Evolutionary conservation across 2,888 invertebrate species (phyloP).

Genomic region (Pachydiplax longipennis): DNA sequence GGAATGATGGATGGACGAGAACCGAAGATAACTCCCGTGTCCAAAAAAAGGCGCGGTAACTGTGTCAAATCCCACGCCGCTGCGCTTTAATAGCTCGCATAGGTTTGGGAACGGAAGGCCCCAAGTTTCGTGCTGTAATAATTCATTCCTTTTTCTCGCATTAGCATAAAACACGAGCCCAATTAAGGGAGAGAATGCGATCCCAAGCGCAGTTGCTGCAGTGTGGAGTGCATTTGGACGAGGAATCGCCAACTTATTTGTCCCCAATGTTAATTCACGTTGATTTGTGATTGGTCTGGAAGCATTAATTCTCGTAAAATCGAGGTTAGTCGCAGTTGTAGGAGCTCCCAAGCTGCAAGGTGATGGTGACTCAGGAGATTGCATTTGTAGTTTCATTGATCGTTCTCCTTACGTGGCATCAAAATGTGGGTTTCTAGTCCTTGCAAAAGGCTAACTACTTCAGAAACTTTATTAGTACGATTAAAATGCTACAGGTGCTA

Average conservation of each 20-base stretch:
- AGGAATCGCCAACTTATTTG: neutral
- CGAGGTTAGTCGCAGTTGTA: too few species aligned
- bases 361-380: too few species aligned
- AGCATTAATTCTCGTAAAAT: too few species aligned
- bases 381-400: too few species aligned
- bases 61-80: neutral
- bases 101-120: neutral
- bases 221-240: neutral
- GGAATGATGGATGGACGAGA: neutral
- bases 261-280: too few species aligned
- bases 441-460: too few species aligned
- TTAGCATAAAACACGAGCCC: neutral
- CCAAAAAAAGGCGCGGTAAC: neutral
- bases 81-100: neutral
- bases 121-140: neutral
- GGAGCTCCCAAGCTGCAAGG: too few species aligned
- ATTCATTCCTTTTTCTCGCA: neutral
- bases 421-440: too few species aligned
- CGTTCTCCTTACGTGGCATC: too few species aligned
- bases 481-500: too few species aligned
- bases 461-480: too few species aligned
- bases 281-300: too few species aligned
- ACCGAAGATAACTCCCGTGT: neutral
- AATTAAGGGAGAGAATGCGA: neutral
- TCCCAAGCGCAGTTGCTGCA: neutral